Evolutionary conservation across 1,140 invertebrate species (phyloP), one percentile per base, ranked within the genome.

Genomic region (Cylas formicarius): DNA sequence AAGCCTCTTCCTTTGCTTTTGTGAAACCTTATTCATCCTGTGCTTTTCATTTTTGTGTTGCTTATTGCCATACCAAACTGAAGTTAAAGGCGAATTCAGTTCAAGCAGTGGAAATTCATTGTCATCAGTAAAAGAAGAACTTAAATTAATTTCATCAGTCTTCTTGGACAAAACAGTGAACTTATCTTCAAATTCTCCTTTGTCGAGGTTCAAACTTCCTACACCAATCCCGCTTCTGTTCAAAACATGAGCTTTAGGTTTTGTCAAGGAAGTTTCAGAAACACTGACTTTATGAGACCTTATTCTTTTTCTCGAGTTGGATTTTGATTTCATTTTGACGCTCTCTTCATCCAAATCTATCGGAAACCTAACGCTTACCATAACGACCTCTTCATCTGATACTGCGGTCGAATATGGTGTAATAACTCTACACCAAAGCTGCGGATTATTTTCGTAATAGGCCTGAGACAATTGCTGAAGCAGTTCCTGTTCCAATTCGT

Each of bases 341-440:
- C 48, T 49, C 48, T 58, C 57, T 50, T 68, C 61, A 41, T 70
- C 64, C 43, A 57, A 24, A 7, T 47, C 42, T 11, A 76, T 59
- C 0, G 73, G 67, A 54, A 61, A 69, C 10, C 55, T 66, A 11
- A 67, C 63, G 18, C 63, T 62, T 18, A 72, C 62, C 29, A 65
- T 60, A 31, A 72, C 58, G 16, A 84, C 67, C 14, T 67, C 58
- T 37, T 76, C 72, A 57, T 75, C 72, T 18, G 50, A 63, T 2
- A 74, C 71, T 4, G 72, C 72, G 35, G 73, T 72, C 40, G 62
- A 72, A 56, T 74, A 80, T 1, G 78, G 77, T 2, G 80, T 81
- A 23, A 83, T 76, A 10, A 76, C 54, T 50, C 81, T 62, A 7
- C 71, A 71, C 4, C 65, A 68, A 61, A 76, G 68, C 14, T 51